Conservation (phyloP, 1,140 invertebrate genomes). For the Meloidogyne hapla region DNA sequence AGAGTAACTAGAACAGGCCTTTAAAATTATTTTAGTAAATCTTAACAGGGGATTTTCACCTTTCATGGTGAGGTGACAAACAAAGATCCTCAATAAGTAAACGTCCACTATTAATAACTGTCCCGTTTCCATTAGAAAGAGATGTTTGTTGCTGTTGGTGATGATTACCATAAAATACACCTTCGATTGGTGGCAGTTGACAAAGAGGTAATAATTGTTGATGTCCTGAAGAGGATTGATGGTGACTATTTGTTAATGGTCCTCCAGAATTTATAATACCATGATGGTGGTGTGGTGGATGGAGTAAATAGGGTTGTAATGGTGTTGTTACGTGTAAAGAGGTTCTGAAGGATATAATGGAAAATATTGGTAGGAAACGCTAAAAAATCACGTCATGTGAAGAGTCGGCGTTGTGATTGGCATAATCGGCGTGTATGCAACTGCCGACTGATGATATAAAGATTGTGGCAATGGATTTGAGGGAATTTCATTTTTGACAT, state of each 20-base stretch:
- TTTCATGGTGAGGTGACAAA: conserved; percentile 24
- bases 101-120: neutral
- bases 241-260: neutral
- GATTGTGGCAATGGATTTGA: neutral
- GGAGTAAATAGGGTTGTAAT: conserved; percentile 27
- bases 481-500: neutral
- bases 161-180: conserved; percentile 31
- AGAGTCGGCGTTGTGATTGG: conserved; percentile 23
- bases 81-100: conserved; percentile 33
- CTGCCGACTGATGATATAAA: conserved; percentile 18
- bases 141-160: neutral
- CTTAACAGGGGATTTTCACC: conserved; percentile 21
- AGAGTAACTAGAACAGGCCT: conserved; percentile 31
- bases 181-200: conserved; percentile 50
- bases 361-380: neutral
- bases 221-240: conserved; percentile 6
- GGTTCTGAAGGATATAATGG: conserved; percentile 15
- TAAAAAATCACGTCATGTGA: conserved; percentile 21
- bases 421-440: conserved; percentile 21
- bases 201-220: conserved; percentile 47
- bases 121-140: neutral
- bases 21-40: conserved; percentile 7
- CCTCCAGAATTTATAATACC: neutral
- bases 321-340: conserved; percentile 37
- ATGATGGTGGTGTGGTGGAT: neutral